Conservation (phyloP, 1,140 invertebrate species). For the Calliopsis andreniformis region DNA sequence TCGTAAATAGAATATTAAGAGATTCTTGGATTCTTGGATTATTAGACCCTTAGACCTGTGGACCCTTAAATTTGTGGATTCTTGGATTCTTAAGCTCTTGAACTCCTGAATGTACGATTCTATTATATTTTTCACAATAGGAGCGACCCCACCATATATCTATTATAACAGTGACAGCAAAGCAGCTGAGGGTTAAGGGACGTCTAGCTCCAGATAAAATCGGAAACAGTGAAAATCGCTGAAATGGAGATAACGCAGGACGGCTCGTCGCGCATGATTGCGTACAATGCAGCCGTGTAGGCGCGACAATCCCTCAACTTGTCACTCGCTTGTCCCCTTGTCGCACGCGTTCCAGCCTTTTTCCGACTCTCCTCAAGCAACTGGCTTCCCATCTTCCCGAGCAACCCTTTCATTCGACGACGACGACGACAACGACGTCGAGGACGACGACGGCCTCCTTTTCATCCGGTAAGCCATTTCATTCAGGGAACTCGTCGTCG, state of each 20-base stretch:
- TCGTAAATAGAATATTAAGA: no score
- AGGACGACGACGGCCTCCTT: conserved; percentile 49
- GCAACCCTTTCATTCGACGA: conserved; percentile 69
- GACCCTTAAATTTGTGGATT: no score
- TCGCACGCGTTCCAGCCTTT: conserved; percentile 36
- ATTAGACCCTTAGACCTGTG: no score
- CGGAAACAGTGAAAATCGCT: conserved; percentile 49
- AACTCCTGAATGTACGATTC: no score
- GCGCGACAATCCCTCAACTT: conserved; percentile 78
- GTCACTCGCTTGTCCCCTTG: conserved; percentile 74
- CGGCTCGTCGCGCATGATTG: conserved; percentile 62
- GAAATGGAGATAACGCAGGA: conserved; percentile 17
- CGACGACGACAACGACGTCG: conserved; percentile 27
- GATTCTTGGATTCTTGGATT: no score
- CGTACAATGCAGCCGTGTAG: conserved; percentile 65
- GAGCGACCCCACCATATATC: no score
- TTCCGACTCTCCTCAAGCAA: conserved; percentile 28
- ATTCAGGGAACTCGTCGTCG: conserved; percentile 54
- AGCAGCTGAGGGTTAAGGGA: conserved; percentile 1
- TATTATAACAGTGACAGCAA: no score
- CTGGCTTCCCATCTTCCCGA: conserved; percentile 35
- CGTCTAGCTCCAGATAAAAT: conserved; percentile 2
- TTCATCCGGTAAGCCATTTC: conserved; percentile 62
- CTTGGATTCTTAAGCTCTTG: no score
- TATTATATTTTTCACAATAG: no score